Evolutionary conservation across 2,888 invertebrate genomes (phyloP).

Genomic region (Mechanitis mazaeus): DNA sequence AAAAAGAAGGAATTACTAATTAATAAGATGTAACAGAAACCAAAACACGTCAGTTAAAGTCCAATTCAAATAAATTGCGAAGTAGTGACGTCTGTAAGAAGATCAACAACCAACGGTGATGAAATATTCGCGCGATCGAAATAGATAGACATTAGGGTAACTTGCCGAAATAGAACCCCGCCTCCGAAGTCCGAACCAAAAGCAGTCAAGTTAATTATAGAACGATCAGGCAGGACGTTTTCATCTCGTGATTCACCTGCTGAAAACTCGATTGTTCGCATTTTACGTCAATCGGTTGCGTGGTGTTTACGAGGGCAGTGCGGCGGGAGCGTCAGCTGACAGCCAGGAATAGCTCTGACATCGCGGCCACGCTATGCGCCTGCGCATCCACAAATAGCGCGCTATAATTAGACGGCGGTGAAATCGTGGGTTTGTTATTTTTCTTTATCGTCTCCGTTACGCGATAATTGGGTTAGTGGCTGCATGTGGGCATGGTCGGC

Average conservation of each 20-base stretch:
- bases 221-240: slow-evolving; percentile 68
- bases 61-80: slow-evolving; percentile 1
- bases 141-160: slow-evolving; percentile 68
- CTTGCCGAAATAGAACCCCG: slow-evolving; percentile 69
- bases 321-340: slow-evolving; percentile 71
- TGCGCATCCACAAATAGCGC: slow-evolving; percentile 73
- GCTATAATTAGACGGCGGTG: slow-evolving; percentile 74
- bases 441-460: slow-evolving; percentile 76
- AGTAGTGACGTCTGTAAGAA: slow-evolving; percentile 32
- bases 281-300: slow-evolving; percentile 74
- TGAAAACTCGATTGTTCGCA: slow-evolving; percentile 74
- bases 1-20: neutral
- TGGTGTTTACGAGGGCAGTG: slow-evolving; percentile 63
- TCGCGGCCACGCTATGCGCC: slow-evolving; percentile 73
- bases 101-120: slow-evolving; percentile 48
- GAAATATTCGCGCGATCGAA: slow-evolving; percentile 55
- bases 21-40: neutral
- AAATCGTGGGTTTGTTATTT: slow-evolving; percentile 78
- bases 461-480: slow-evolving; percentile 76
- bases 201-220: slow-evolving; percentile 73
- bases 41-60: slow-evolving; percentile 4
- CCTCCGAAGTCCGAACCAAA: slow-evolving; percentile 74
- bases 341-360: slow-evolving; percentile 76
- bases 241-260: slow-evolving; percentile 74
- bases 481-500: slow-evolving; percentile 72